phyloP scores from a whole-genome alignment of 2,888 invertebrate species.

The Lasius fuliginosus region DNA sequence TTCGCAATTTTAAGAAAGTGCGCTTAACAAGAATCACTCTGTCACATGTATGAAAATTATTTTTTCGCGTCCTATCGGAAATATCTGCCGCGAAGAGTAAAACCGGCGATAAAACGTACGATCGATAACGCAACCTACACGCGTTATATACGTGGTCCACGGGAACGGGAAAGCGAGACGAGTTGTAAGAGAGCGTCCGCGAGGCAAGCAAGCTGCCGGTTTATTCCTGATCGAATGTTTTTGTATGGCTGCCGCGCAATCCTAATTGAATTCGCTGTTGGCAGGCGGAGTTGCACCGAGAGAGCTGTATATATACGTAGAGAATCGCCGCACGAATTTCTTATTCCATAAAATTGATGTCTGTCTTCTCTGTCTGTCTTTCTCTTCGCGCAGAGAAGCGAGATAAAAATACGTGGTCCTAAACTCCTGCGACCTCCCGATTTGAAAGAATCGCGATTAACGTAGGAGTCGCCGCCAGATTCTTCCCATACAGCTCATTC shows the following conservation, averaged over 20 bases:
- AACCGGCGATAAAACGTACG: constrained; percentile 19
- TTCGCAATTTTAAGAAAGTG: neutral
- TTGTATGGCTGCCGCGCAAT: constrained; percentile 78
- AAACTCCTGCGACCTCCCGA: neutral
- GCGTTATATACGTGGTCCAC: constrained; percentile 60
- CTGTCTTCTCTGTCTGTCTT: neutral
- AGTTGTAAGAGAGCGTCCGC: constrained; percentile 60
- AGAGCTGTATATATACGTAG: constrained; percentile 18
- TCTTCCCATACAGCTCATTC: neutral
- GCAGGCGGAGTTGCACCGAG: constrained; percentile 58
- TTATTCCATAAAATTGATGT: neutral
- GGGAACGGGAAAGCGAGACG: constrained; percentile 65
- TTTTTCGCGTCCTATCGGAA: neutral
- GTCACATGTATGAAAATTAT: neutral
- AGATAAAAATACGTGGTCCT: neutral
- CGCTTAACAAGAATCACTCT: neutral
- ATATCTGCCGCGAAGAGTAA: neutral
- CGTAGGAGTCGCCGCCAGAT: neutral
- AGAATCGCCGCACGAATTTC: neutral
- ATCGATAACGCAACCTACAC: constrained; percentile 71
- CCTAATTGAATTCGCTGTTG: constrained; percentile 80
- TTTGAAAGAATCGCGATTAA: neutral
- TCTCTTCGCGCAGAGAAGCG: neutral
- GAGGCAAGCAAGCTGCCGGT: constrained; percentile 71
- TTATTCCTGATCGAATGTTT: constrained; percentile 82